phyloP scores from a whole-genome alignment of 1,140 invertebrate genomes.

The Planococcus citri region DNA sequence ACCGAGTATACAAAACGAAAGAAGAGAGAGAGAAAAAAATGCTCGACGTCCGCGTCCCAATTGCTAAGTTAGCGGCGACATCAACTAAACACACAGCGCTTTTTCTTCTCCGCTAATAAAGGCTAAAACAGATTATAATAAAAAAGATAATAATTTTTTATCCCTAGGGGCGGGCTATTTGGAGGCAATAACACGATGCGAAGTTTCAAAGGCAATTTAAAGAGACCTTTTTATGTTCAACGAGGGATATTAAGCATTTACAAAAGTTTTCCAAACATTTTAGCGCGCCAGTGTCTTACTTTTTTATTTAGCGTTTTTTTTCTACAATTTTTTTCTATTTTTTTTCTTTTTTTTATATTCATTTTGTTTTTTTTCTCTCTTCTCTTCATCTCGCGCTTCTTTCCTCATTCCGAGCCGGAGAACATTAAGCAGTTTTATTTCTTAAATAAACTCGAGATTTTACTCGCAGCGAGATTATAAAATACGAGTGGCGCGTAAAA shows the following conservation, averaged over 20 bases:
- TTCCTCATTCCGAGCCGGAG: neutral
- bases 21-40: too few relatives aligned
- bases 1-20: too few relatives aligned
- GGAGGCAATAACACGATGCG: constrained; percentile 5
- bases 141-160: constrained; percentile 9
- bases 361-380: too few relatives aligned
- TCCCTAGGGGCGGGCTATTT: neutral
- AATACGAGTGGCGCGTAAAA: too few relatives aligned
- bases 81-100: neutral
- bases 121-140: constrained; percentile 7
- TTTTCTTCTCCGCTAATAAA: neutral
- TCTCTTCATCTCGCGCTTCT: too few relatives aligned
- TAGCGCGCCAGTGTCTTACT: neutral
- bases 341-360: neutral
- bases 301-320: neutral
- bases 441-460: neutral
- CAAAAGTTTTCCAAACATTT: neutral
- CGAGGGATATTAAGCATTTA: constrained; percentile 6
- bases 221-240: constrained; percentile 7
- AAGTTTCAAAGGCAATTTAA: neutral
- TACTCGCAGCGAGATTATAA: neutral
- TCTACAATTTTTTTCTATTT: neutral
- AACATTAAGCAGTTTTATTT: neutral
- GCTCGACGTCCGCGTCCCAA: neutral
- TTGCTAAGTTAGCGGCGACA: too few relatives aligned